Base-by-base conservation (phyloP, 1,140 invertebrate species). In the Plectrocnemia conspersa region DNA sequence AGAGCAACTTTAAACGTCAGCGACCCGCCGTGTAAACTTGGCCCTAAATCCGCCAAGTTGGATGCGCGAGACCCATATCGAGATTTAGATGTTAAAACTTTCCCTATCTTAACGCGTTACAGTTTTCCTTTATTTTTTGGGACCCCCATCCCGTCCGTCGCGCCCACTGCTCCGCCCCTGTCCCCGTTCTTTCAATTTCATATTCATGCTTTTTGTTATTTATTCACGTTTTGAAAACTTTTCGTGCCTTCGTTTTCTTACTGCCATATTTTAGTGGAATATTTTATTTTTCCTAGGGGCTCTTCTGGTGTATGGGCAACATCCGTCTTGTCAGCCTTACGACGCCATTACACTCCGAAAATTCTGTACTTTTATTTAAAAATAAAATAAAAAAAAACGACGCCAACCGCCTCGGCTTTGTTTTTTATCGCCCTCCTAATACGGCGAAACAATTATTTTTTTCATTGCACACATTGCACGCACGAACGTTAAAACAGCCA, bases 191-290 rank as follows among this genome's bases (percentile, higher is more conserved):
- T 58, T 52, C 52, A 49, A 50, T 54, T 58, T 54, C 33, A 44
- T 58, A 50, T 58, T 58, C 46, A 58, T 58, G 52, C 56, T 54
- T 58, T 58, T 54, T 54, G 45, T 54, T 54, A 58, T 54, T 54
- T 58, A 58, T 58, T 58, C 52, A 25, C 50, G 45, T 53, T 58
- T 48, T 48, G 38, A 54, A 50, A 58, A 58, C n/a, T 54, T 58
- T 54, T 25, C 24, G 24, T 35, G 54, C 19, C 33, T 22, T 46
- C 50, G 36, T 35, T 49, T 58, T 38, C 40, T 27, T 47, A 32
- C 10, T 1, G 27, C 45, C 56, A 58, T 58, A 58, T 58, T 58
- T 58, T 42, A 48, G 46, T 32, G 45, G 45, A 54, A 58, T 53
- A 58, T 58, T 58, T 54, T 54, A 54, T 46, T 46, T 45, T 45